A percentile compares a stretch with the other conserved stretches of the same genome.
phyloP scores from a whole-genome alignment of 1,140 invertebrate species.

The Parapsyche elsis region DNA sequence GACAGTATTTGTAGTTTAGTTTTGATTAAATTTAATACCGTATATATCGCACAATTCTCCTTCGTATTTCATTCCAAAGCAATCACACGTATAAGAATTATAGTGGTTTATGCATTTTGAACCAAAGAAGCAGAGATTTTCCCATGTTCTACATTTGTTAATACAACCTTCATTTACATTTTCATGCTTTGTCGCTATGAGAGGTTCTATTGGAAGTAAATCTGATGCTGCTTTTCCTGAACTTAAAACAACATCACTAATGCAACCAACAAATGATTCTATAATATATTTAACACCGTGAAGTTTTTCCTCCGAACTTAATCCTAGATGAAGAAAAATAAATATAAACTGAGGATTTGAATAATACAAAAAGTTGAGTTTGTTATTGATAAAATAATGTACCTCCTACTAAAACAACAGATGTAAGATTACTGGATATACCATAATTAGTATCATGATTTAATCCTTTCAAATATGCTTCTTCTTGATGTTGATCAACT shows the following conservation, averaged over 20 bases:
- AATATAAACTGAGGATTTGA: not conserved
- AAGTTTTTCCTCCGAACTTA: conserved; percentile 85
- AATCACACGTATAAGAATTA: conserved; percentile 86
- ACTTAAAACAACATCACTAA: conserved; percentile 84
- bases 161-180: conserved; percentile 87
- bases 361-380: no score
- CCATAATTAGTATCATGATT: conserved; percentile 85
- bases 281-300: conserved; percentile 92
- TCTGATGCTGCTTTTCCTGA: conserved; percentile 85
- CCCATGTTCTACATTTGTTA: conserved; percentile 80
- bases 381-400: not conserved
- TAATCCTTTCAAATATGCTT: conserved; percentile 82
- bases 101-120: conserved; percentile 91
- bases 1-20: conserved; percentile 62
- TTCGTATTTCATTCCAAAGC: conserved; percentile 91
- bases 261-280: conserved; percentile 92
- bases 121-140: conserved; percentile 86
- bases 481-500: conserved; percentile 83
- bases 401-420: conserved; percentile 91
- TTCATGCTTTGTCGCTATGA: conserved; percentile 86
- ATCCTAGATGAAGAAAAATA: conserved; percentile 66
- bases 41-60: conserved; percentile 90
- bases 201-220: conserved; percentile 79
- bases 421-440: conserved; percentile 83
- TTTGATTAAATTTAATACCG: conserved; percentile 69